Percentiles rank a stretch among this genome's conserved stretches.
Evolutionary conservation across 2,113 vertebrate species (phyloP).

Genomic region (Takifugu bimaculatus): DNA sequence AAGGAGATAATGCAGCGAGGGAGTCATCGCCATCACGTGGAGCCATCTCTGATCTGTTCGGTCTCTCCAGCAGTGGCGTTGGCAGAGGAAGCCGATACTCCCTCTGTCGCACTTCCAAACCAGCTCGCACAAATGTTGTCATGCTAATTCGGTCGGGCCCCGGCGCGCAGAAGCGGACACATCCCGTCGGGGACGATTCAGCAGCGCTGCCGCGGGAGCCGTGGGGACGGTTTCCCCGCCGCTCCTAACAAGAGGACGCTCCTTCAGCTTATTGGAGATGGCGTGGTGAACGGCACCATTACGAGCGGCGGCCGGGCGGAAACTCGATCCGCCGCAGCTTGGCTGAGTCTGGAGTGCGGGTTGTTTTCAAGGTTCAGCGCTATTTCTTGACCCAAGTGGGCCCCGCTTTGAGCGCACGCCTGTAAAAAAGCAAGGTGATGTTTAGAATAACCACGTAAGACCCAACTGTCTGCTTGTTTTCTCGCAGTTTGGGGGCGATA

Average conservation of each 20-base stretch:
- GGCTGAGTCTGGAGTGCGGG: constrained; percentile 8
- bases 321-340: constrained; percentile 24
- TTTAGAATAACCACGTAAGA: constrained; percentile 32
- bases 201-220: constrained; percentile 41
- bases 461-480: constrained; percentile 31
- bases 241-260: constrained; percentile 31
- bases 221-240: constrained; percentile 14
- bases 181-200: constrained; percentile 54
- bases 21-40: constrained; percentile 48
- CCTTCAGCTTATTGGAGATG: constrained; percentile 37
- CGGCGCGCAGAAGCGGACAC: constrained; percentile 42
- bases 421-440: constrained; percentile 29
- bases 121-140: constrained; percentile 46
- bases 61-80: constrained; percentile 45
- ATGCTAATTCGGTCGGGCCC: constrained; percentile 55
- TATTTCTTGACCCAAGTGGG: constrained; percentile 16
- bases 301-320: constrained; percentile 14
- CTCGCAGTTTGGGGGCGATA: neutral
- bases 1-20: constrained; percentile 57
- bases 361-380: constrained; percentile 12
- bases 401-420: constrained; percentile 1
- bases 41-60: constrained; percentile 38
- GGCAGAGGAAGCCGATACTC: constrained; percentile 50
- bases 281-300: constrained; percentile 39
- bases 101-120: constrained; percentile 56